phyloP scores from a whole-genome alignment of 2,113 vertebrate species.

The Cygnus atratus region DNA sequence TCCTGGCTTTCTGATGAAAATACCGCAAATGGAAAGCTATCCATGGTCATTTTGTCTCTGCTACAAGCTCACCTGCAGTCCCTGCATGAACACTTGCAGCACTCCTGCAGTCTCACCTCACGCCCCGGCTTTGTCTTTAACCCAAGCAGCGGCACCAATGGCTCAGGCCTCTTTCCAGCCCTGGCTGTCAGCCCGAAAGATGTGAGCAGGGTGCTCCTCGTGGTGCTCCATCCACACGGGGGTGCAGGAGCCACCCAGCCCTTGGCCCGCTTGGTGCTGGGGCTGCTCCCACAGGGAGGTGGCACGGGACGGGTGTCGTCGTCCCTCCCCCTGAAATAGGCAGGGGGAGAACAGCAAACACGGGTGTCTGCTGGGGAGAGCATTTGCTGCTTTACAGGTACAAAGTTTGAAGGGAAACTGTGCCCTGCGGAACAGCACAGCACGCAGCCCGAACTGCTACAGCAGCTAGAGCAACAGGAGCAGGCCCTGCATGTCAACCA shows the following conservation, averaged over 20 bases:
- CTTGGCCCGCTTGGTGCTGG: neutral
- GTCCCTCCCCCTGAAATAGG: neutral
- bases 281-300: rapidly evolving
- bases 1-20: neutral
- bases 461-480: neutral
- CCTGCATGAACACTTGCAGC: neutral
- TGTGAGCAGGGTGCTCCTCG: no score
- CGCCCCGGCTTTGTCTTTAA: neutral
- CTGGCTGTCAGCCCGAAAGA: neutral
- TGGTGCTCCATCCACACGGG: no score
- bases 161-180: neutral
- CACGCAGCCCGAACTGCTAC: neutral
- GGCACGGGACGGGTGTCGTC: neutral
- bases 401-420: neutral
- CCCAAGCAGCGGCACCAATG: neutral
- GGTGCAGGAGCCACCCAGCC: neutral
- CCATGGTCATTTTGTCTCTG: neutral
- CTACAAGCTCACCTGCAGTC: rapidly evolving
- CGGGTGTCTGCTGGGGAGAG: neutral
- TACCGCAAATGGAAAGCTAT: neutral
- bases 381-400: neutral
- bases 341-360: neutral
- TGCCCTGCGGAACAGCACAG: neutral
- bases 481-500: neutral
- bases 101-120: neutral